Base-by-base conservation (phyloP, 1,140 invertebrate species). In the Myzus persicae region DNA sequence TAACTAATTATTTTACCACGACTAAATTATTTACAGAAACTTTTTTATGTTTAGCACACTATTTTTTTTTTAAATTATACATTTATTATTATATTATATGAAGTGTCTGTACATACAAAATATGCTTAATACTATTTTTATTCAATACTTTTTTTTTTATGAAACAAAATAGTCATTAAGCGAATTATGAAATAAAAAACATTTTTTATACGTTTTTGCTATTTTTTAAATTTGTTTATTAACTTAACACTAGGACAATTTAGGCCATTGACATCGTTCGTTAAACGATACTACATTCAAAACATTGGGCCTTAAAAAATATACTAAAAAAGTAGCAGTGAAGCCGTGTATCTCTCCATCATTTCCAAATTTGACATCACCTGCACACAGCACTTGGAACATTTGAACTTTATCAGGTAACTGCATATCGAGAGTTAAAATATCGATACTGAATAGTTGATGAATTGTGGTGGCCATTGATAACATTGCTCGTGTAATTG, bases 211-310 rank as follows among this genome's bases (percentile, higher is more conserved):
- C n/a, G n/a, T n/a, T n/a, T n/a, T n/a, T 88, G 14, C n/a, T 42
- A 22, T 31, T 90, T 90, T 22, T 24, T 48, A 26, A 40, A 14
- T 14, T 54, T 54, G n/a, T 89, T 38, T 40, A 51, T 89, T 36
- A 22, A 8, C n/a, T n/a, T n/a, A 36, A 8, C 31, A 44, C 31
- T 92, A 92, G 3, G n/a, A 48, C 26, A 92, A 48, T 48, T 48
- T 84, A n/a, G 91, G 76, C 91, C 91, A 92, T 14, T 38, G 46
- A 42, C 81, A 85, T 24, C 81, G 31, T 82, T 92, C 91, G n/a
- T 84, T 92, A 40, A 51, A 92, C 11, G 91, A 92, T 51, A 92
- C 76, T 36, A 84, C 81, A 85, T 92, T 82, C 31, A 92, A 84
- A 84, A 92, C 14, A 20, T 84, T 92, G 11, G 81, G 46, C 54